These are phyloP conservation scores for Atethmia centrago DNA, from an alignment of 2,888 invertebrate genomes.

Conservation along the genomic window DNA sequence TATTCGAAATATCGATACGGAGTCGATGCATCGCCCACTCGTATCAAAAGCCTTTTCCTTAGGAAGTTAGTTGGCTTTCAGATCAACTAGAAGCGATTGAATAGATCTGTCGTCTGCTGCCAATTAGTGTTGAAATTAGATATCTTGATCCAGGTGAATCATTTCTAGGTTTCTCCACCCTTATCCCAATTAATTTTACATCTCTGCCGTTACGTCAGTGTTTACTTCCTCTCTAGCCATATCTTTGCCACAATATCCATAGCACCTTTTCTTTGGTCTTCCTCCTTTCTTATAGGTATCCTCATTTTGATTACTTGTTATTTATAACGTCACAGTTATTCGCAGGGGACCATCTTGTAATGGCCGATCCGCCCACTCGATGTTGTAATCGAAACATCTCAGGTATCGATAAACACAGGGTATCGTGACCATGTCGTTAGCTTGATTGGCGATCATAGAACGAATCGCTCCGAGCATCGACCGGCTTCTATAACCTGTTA, in stretches of 20 bases:
- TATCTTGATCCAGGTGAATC: constrained; percentile 1
- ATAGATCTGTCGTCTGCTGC: constrained; percentile 26
- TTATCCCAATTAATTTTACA: constrained; percentile 9
- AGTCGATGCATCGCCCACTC: constrained; percentile 50
- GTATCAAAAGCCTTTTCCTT: constrained; percentile 21
- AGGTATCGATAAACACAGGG: constrained; percentile 56
- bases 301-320: neutral
- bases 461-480: constrained; percentile 52
- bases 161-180: constrained; percentile 8
- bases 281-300: neutral
- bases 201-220: neutral
- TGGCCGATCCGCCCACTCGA: constrained; percentile 22
- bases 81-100: constrained; percentile 3
- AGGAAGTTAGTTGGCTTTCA: constrained; percentile 35
- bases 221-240: neutral
- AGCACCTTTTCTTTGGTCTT: no score
- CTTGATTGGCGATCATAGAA: constrained; percentile 58
- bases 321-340: constrained; percentile 18
- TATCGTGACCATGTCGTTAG: constrained; percentile 58
- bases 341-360: constrained; percentile 5
- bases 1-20: constrained; percentile 46
- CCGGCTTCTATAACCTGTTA: constrained; percentile 51
- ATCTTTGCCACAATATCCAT: neutral
- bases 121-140: constrained; percentile 20
- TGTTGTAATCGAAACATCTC: constrained; percentile 51